Evolutionary conservation across 2,113 vertebrate genomes (phyloP).

Genomic region (Xenotilapia flavipinnis): DNA sequence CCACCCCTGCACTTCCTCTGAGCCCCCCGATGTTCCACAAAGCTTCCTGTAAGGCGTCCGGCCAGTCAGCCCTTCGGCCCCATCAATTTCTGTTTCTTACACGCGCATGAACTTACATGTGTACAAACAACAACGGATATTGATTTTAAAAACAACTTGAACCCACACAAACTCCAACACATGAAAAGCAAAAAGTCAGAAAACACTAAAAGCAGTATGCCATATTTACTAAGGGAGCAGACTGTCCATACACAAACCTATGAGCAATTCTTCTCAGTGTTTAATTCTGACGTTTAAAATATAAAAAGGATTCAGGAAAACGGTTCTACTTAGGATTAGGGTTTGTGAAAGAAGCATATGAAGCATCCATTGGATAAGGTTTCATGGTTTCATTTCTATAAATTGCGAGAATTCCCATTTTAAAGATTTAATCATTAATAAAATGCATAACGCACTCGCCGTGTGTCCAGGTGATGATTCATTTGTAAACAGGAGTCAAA

Average conservation of each 20-base stretch:
- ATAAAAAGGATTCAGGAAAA: not conserved
- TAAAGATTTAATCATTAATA: not conserved
- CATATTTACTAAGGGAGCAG: not conserved
- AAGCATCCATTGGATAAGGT: not conserved
- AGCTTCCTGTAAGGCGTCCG: slow-evolving; percentile 51
- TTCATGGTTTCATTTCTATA: not conserved
- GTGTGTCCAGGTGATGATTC: not conserved
- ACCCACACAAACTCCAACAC: not conserved
- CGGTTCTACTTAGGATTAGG: not conserved
- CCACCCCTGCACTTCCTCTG: slow-evolving; percentile 34
- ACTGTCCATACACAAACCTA: not conserved
- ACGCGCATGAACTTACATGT: not conserved
- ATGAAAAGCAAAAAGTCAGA: not conserved
- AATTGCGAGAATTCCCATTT: not conserved
- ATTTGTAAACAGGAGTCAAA: not conserved
- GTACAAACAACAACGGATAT: not conserved
- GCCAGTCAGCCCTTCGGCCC: not conserved
- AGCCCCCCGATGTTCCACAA: slow-evolving; percentile 42
- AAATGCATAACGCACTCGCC: rapidly evolving
- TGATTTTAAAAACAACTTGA: not conserved
- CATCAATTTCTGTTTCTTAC: not conserved
- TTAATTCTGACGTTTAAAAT: not conserved
- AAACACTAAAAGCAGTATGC: not conserved
- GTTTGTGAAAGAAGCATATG: not conserved
- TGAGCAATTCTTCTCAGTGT: not conserved